Base-by-base conservation (phyloP, 2,797 vertebrate genomes). In the Triplophysa yarkandensis region DNA sequence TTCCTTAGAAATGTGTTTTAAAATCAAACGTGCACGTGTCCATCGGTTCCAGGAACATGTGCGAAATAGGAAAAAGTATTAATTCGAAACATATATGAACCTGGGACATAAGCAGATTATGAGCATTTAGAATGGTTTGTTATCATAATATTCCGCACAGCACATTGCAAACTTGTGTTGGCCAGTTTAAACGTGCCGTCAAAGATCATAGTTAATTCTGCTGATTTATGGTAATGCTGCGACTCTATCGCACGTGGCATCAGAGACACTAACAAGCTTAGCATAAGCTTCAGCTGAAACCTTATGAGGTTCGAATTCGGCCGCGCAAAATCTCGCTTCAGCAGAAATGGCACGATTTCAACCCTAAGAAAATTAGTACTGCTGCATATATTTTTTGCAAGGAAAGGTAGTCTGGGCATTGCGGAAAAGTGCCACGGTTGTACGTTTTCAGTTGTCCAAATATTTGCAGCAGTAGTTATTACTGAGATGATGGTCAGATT, bases 161-260 rank as follows among this genome's bases (percentile, higher is more conserved):
- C 95, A 95, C 95, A 95, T 95, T 96, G 95, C 93, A 93, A 94
- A 95, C 93, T 96, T 95, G 93, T 94, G 94, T 95, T 92, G 94
- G 92, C 93, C 93, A 95, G 91, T 96, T 95, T 88, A 93, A 91
- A 93, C 90, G 90, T 93, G 94, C 94, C 91, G 95, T 90, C 91
- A 93, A 95, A 98, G 96, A 98, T 98, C 95, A 98, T 95, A 95
- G 94, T 97, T 99, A 98, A 98, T 99, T 99, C 96, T 96, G 96
- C 96, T 94, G 96, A 95, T 96, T 97, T 99, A 98, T 97, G 96
- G 95, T 96, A 95, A 96, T 95, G 92, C 93, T 89, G 91, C 86
- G 83, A 90, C 90, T 86, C 92, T 99, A 98, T 98, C 96, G 84
- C 88, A 88, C 83, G 86, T 93, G 85, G 91, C 94, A 99, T 99